Evolutionary conservation across 2,113 vertebrate genomes (phyloP).

Genomic region (Charadrius vociferus): DNA sequence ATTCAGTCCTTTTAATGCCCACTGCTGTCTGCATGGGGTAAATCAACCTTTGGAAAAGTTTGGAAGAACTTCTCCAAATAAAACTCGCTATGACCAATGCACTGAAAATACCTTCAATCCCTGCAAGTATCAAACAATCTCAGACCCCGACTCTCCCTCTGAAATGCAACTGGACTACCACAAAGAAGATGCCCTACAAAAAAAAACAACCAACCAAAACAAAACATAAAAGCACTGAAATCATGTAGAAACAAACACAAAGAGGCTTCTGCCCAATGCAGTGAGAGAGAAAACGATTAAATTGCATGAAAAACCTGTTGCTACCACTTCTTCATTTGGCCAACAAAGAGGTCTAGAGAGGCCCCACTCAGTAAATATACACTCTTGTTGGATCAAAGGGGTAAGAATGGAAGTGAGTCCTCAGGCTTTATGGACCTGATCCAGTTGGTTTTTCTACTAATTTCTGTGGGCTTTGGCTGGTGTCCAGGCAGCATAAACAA

Average conservation of each 20-base stretch:
- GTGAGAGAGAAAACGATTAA: neutral
- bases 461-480: slow-evolving; percentile 60
- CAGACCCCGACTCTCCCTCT: neutral
- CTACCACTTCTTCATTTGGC: slow-evolving; percentile 38
- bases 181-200: neutral
- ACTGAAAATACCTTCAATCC: neutral
- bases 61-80: slow-evolving; percentile 11
- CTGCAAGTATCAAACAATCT: neutral
- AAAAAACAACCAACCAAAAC: neutral
- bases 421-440: slow-evolving; percentile 50
- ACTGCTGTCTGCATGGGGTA: neutral
- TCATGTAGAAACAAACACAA: slow-evolving; percentile 41
- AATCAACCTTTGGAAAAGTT: neutral
- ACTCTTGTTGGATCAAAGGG: slow-evolving; percentile 46
- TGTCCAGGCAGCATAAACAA: slow-evolving; percentile 37
- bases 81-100: neutral
- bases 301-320: slow-evolving; percentile 45
- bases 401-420: slow-evolving; percentile 39
- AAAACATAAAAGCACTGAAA: slow-evolving; percentile 16
- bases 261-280: neutral
- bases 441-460: slow-evolving; percentile 63
- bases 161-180: neutral
- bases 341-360: slow-evolving; percentile 44
- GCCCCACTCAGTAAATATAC: slow-evolving; percentile 24
- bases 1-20: neutral